Evolutionary conservation across 2,888 invertebrate genomes (phyloP), one percentile per base, ranked within the genome.

Genomic region (Philereme vetulata): DNA sequence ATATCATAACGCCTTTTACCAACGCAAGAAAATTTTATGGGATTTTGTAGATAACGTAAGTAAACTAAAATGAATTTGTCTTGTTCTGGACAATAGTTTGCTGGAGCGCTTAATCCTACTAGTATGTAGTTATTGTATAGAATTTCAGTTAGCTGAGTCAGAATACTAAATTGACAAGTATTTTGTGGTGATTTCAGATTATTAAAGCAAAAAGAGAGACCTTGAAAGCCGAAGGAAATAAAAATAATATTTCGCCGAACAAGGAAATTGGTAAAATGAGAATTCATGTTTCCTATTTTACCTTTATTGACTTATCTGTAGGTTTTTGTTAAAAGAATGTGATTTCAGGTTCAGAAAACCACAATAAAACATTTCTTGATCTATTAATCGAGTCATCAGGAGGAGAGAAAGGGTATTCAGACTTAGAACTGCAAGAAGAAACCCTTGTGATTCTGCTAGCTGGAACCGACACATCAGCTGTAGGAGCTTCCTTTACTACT

Each of bases 401-500:
- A 36, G 35, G 35, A 38, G 38, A 38, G 38, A 38, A 38, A 38
- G 38, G 38, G 38, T 38, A 38, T 38, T 38, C 38, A 57, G 66
- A 81, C 21, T 5, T 63, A 2, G 80, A 82, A 47, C 58, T 85
- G 0, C 68, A 64, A 2, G 85, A 85, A 11, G 85, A 85, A 52
- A 70, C 69, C 0, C 11, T 81, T 6, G 38, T 38, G 8, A 38
- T 11, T 11, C 11, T 78, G 5, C 4, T 80, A 0, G 85, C 82
- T 10, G 83, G 82, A 0, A 81, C 80, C 0, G 85, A 84, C 43
- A 84, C 83, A 0, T 76, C 82, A 0, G 81, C 84, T 4, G 76
- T 77, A 0, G 78, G 75, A 0, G 57, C 65, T 0, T 68, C 75
- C 0, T 84, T 80, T 43, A 66, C 74, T 0, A 48, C 72, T 1